Evolutionary conservation across 2,113 vertebrate genomes (phyloP).

Genomic region (Lophius piscatorius): DNA sequence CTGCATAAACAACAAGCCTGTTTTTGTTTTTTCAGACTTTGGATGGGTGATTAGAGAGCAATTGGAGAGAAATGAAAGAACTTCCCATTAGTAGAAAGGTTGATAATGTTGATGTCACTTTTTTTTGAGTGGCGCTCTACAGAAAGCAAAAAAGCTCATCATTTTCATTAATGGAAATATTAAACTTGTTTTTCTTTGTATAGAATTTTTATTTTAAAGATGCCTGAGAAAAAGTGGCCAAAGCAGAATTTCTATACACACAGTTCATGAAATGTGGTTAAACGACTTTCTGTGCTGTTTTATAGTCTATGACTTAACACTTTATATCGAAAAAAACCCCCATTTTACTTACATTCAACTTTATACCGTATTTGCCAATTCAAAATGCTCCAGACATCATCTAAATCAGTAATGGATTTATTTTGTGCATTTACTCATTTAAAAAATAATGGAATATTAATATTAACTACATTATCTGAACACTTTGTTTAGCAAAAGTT

Average conservation of each 20-base stretch:
- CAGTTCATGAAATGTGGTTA: slow-evolving; percentile 46
- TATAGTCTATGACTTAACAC: too few species aligned
- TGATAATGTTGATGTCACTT: background rate
- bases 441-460: too few species aligned
- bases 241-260: slow-evolving; percentile 38
- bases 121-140: background rate
- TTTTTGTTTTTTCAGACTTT: slow-evolving; percentile 5
- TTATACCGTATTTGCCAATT: too few species aligned
- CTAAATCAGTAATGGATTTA: too few species aligned
- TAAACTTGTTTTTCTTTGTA: background rate
- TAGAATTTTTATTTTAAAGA: slow-evolving; percentile 11
- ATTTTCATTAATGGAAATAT: background rate
- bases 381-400: too few species aligned
- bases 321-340: too few species aligned
- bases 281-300: background rate
- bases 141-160: background rate
- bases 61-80: background rate
- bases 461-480: slow-evolving; percentile 12
- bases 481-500: slow-evolving; percentile 87
- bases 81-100: background rate
- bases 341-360: too few species aligned
- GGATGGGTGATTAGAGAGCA: background rate
- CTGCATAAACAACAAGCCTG: slow-evolving; percentile 10
- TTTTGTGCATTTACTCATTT: too few species aligned
- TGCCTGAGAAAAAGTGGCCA: slow-evolving; percentile 34